Base-by-base conservation (phyloP, 2,797 vertebrate genomes). In the Syncerus caffer region DNA sequence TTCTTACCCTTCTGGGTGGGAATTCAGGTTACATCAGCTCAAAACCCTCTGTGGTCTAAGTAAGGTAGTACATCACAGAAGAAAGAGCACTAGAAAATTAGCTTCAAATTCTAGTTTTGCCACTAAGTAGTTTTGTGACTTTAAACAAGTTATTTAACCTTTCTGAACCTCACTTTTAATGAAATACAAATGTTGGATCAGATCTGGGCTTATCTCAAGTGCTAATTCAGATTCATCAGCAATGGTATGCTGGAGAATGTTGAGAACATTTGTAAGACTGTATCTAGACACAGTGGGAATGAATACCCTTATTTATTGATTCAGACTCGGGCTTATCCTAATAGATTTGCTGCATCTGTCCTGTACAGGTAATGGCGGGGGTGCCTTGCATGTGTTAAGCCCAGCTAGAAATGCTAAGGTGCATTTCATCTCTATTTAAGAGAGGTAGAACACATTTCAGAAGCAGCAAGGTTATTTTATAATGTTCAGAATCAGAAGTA, bases 401-500 rank as follows among this genome's bases (percentile, higher is more conserved):
- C 21, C 47, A 57, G 25, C 74, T 80, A 51, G 47, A 34, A 94
- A 89, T 71, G 16, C 0, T 42, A 12, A n/a, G 3, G 15, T 51
- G 0, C 16, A 57, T 94, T 94, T 84, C 15, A 60, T 47, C 17
- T 93, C 34, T 74, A 0, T 55, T 82, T 76, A 60, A 87, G 74
- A 89, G 29, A 94, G 9, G 3, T 5, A 38, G 51, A 60, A 34
- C 15, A 88, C 25, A n/a, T 90, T 90, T 88, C 23, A 90, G 67
- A 92, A 90, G 29, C 7, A 53, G 25, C 25, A 89, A 78, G 19
- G 23, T 79, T 88, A 53, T 85, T 92, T 50, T 53, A 7, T 87
- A 74, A 62, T 86, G 88, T 96, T 96, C 17, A 96, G 76, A 96
- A 84, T 21, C 60, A 34, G 16, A 95, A 60, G 67, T 78, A 94